These are phyloP conservation scores for Austrofundulus limnaeus DNA, from an alignment of 2,113 vertebrate genomes.

Conservation along the genomic window DNA sequence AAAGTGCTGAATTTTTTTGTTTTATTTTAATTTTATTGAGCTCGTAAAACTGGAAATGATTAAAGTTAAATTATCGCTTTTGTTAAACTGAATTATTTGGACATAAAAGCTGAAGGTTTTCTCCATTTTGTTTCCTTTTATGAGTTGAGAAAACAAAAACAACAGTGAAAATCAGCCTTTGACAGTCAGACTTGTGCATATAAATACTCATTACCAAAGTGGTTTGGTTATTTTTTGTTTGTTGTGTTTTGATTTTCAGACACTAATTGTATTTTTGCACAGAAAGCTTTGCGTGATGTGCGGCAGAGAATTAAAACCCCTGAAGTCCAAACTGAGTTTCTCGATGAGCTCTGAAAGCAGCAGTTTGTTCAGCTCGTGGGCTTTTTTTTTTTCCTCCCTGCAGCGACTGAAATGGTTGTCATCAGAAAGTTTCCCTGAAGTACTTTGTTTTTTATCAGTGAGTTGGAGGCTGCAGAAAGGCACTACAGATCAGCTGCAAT, in stretches of 20 bases:
- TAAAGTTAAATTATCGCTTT: too few species aligned
- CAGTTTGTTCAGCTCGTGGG: constrained; percentile 23
- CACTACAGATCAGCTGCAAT: not conserved
- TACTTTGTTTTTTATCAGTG: not conserved
- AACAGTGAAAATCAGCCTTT: constrained; percentile 19
- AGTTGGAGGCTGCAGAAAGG: not conserved
- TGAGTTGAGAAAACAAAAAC: constrained; percentile 1
- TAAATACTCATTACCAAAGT: not conserved
- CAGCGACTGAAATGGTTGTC: constrained; percentile 31
- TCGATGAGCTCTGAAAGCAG: constrained; percentile 20
- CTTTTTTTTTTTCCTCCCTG: constrained; percentile 14
- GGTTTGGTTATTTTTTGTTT: not conserved
- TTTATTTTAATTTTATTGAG: too few species aligned
- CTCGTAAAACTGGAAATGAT: too few species aligned
- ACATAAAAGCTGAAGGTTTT: not conserved
- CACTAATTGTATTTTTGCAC: constrained; percentile 3
- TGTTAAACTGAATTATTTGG: not conserved
- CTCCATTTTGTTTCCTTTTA: constrained; percentile 1
- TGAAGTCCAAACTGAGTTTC: constrained; percentile 43
- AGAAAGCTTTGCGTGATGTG: constrained; percentile 13
- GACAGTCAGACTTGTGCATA: constrained; percentile 19
- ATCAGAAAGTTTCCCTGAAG: constrained; percentile 38
- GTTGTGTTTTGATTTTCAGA: not conserved
- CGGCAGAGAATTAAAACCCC: not conserved
- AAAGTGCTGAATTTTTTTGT: too few species aligned